These are phyloP conservation scores for Drosophila teissieri DNA, from an alignment of 1,140 invertebrate species.

Conservation along the genomic window DNA sequence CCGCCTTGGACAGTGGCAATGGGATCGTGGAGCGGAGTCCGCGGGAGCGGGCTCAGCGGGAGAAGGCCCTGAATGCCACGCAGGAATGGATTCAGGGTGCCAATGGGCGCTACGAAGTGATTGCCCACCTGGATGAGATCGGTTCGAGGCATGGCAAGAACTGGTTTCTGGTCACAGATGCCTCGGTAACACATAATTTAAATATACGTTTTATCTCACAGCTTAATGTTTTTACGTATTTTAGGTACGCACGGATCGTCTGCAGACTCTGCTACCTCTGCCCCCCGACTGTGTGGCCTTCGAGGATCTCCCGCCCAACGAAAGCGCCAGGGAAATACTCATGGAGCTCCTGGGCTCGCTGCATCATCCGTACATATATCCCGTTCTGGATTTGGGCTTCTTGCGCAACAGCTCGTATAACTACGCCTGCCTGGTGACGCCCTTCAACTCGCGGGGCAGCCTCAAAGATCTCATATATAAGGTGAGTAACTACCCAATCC, in stretches of 20 bases:
- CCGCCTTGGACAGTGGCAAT: slow-evolving; percentile 87
- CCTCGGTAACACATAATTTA: slow-evolving; percentile 54
- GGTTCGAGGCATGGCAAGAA: slow-evolving; percentile 93
- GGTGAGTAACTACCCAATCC: too few relatives aligned
- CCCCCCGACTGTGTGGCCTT: slow-evolving; percentile 86
- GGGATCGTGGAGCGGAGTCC: slow-evolving; percentile 87
- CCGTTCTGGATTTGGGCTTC: slow-evolving; percentile 92
- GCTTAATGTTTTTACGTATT: background rate
- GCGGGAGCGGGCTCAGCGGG: slow-evolving; percentile 87
- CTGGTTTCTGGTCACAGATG: slow-evolving; percentile 94
- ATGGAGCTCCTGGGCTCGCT: slow-evolving; percentile 93
- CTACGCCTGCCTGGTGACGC: slow-evolving; percentile 90
- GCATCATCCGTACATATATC: slow-evolving; percentile 96
- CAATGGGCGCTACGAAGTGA: slow-evolving; percentile 89
- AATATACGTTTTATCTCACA: too few relatives aligned
- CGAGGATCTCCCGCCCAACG: slow-evolving; percentile 85
- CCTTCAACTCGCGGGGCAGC: slow-evolving; percentile 92
- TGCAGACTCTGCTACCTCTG: slow-evolving; percentile 91
- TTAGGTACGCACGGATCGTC: slow-evolving; percentile 88
- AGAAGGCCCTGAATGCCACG: slow-evolving; percentile 87
- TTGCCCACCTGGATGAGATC: slow-evolving; percentile 91
- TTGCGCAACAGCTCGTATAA: slow-evolving; percentile 86
- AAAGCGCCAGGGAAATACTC: slow-evolving; percentile 86
- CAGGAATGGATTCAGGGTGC: slow-evolving; percentile 88
- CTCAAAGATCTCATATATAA: slow-evolving; percentile 95